Evolutionary conservation across 2,888 invertebrate genomes (phyloP), one percentile per base, ranked within the genome.

Genomic region (Campopleginae sp.): DNA sequence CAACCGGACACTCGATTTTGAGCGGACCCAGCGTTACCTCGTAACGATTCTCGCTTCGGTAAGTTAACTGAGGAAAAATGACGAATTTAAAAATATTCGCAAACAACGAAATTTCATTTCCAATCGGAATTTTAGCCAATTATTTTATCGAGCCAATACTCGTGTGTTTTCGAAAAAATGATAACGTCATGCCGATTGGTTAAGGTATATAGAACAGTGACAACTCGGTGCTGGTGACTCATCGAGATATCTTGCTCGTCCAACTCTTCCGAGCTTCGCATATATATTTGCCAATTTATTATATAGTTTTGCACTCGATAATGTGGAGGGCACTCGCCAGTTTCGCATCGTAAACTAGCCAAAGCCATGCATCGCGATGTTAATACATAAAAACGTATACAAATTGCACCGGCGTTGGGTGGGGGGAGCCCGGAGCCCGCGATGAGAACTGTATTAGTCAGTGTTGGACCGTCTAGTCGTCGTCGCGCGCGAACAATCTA

Each of bases 11-110:
- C 94, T 98, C 93, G 98, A 98, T 94, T 98, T 97, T 94, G 98
- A 98, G 94, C 96, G 96, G 93, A 97, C 97, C 76, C 97, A 97
- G 94, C 95, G 97, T 92, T 98, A 98, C 94, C 96, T 97, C 94
- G 96, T 98, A 94, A 98, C 97, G 89, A 96, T 98, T 93, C 96
- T 98, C 89, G 98, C 98, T 91, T 97, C 97, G 94, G 98, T 98
- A 94, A 97, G 92, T 91, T 51, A 6, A 33, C 2, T 12, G 7
- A 33, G 31, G n/a, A 7, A 10, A 14, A 17, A 17, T 7, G 1
- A 66, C 17, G 14, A 17, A 44, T 61, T 42, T 23, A 42, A 48
- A 61, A 71, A 76, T n/a, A n/a, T n/a, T n/a, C n/a, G n/a, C n/a
- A n/a, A n/a, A n/a, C n/a, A n/a, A n/a, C n/a, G n/a, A n/a, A n/a